Conservation (phyloP, 2,113 vertebrate genomes). For the Riparia riparia region DNA sequence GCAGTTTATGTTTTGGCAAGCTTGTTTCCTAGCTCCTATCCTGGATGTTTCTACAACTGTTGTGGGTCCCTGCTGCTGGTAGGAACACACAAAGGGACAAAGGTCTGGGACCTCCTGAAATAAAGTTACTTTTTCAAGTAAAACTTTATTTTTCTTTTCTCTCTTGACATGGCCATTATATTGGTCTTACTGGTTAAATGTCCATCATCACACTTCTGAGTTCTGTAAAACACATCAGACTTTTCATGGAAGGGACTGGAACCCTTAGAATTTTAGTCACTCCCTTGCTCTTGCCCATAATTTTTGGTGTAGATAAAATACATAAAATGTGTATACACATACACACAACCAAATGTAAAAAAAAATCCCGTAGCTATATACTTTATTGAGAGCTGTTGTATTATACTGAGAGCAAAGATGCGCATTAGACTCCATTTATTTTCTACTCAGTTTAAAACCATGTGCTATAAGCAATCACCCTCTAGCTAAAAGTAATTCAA, state of each 20-base stretch:
- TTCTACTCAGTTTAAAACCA: not conserved
- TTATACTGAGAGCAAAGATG: not conserved
- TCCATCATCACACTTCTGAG: not conserved
- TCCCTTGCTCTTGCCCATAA: not conserved
- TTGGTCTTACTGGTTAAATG: not conserved
- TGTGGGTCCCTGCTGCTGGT: accelerated
- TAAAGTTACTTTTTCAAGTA: not conserved
- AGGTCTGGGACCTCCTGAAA: not conserved
- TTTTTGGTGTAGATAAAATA: not conserved
- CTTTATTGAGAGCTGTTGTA: not conserved
- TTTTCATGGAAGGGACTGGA: not conserved
- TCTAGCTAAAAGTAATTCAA: not conserved
- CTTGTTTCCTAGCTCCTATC: not conserved
- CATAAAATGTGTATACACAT: not conserved
- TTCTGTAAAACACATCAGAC: not conserved
- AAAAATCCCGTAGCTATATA: not conserved
- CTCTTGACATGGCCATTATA: not conserved
- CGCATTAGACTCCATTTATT: not conserved
- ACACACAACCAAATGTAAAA: not conserved
- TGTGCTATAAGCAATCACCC: not conserved
- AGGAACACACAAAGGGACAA: accelerated
- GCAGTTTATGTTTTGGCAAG: not conserved
- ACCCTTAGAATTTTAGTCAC: not conserved
- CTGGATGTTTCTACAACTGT: not conserved
- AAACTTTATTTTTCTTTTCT: not conserved